Evolutionary conservation across 1,140 invertebrate species (phyloP), one percentile per base, ranked within the genome.

Genomic region (Heterodera schachtii): DNA sequence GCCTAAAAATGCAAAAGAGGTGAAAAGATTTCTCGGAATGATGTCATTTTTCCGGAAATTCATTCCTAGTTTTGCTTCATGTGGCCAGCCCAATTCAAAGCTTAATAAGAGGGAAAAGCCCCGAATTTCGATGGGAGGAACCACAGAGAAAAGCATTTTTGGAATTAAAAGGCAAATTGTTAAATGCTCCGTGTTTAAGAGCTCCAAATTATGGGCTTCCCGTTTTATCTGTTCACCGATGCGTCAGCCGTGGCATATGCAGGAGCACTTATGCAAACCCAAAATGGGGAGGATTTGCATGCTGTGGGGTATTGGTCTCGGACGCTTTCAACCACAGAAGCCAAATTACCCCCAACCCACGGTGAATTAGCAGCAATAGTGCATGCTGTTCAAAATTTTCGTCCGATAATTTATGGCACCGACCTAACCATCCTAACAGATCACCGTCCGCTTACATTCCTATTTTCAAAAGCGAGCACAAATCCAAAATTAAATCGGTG

Each of bases 1-100:
- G 49, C 49, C 44, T 9, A 75, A 76, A 19, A 75, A 75, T 75
- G 44, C 67, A 5, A 75, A 75, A 64, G 44, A 75, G 6, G 67
- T 75, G 13, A 47, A 71, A 41, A 49, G 44, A 47, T 75, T 75
- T 6, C 31, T 75, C 2, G 74, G 74, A 6, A 47, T 75, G 44
- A 19, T 46, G 31, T 49, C 44, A 3, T 75, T 75, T 71, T 75
- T 75, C 67, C 2, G 74, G 69, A 75, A 75, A 64, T 75, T 75
- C 67, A 75, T 75, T 11, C 74, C 74, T 1, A 64, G 67, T 47
- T 75, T 47, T 71, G 44, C 74, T 6, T 69, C 44, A n/a, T 13
- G 67, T 75, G 8, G 49, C 49, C 49, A 8, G 13, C 4, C 49
- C 49, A 3, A 11, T 52, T 11, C 8, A 52, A 11, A 8, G 49